Conservation (phyloP, 2,797 vertebrate species). For the Onychomys arenicola region DNA sequence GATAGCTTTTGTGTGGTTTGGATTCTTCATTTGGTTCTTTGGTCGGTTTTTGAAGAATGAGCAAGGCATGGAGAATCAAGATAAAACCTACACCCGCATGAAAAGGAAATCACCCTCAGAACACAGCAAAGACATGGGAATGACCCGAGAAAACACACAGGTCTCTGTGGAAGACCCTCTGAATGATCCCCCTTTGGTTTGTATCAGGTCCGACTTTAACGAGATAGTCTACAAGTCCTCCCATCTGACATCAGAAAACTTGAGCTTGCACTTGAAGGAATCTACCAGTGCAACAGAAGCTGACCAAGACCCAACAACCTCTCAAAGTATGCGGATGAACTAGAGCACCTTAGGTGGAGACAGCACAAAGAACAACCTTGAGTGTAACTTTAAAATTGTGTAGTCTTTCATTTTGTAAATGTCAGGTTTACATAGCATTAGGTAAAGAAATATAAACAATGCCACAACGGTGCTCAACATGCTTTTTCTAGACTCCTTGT, state of each 20-base stretch:
- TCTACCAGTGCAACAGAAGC: conserved; percentile 86
- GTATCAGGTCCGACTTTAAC: conserved; percentile 91
- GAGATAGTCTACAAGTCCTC: conserved; percentile 90
- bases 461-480: conserved; percentile 93
- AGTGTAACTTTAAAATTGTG: conserved; percentile 78
- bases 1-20: conserved; percentile 95
- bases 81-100: conserved; percentile 96
- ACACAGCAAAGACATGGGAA: conserved; percentile 93
- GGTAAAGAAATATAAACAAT: conserved; percentile 85
- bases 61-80: conserved; percentile 94
- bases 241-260: conserved; percentile 90
- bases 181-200: conserved; percentile 92
- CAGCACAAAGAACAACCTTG: conserved; percentile 78
- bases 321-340: conserved; percentile 88
- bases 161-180: conserved; percentile 90
- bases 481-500: conserved; percentile 90
- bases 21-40: conserved; percentile 97
- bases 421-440: conserved; percentile 87
- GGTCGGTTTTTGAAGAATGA: conserved; percentile 97
- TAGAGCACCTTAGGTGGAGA: conserved; percentile 84
- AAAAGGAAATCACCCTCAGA: conserved; percentile 96
- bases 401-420: conserved; percentile 87
- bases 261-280: conserved; percentile 90
- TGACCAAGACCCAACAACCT: conserved; percentile 85
- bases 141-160: conserved; percentile 93